Evolutionary conservation across 23 tunicate species (phyloP).

Genomic region (Trididemnum nubilum): DNA sequence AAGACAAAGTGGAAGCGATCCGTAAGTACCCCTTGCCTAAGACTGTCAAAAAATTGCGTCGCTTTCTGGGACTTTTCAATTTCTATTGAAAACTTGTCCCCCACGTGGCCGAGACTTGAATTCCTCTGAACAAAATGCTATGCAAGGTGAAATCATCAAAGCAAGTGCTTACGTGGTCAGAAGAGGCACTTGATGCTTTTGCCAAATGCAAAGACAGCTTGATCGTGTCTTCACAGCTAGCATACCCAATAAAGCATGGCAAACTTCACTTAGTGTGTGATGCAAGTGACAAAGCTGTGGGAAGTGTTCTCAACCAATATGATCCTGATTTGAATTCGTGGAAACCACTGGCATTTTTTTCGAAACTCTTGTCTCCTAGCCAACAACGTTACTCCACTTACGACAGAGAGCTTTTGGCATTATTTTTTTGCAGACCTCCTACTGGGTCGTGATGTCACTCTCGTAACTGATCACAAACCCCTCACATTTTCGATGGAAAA

Average conservation of each 20-base stretch:
- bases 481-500: not conserved
- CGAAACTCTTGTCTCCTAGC: not conserved
- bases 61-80: not conserved
- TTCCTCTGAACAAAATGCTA: not conserved
- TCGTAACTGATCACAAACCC: constrained; percentile 31
- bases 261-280: not conserved
- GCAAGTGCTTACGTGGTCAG: not conserved
- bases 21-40: not conserved
- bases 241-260: not conserved
- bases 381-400: constrained; percentile 4
- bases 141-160: not conserved
- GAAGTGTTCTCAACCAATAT: not conserved
- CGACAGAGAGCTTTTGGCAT: constrained; percentile 17
- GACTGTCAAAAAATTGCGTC: not conserved
- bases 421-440: not conserved
- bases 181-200: not conserved
- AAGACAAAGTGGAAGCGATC: not conserved
- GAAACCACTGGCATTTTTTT: constrained; percentile 8
- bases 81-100: not conserved
- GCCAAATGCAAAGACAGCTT: not conserved
- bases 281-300: not conserved
- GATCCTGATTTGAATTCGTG: not conserved
- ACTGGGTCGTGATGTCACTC: constrained; percentile 11
- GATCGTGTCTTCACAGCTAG: not conserved
- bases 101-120: not conserved